Conservation (phyloP, 2,113 vertebrate species). For the Camarhynchus parvulus region DNA sequence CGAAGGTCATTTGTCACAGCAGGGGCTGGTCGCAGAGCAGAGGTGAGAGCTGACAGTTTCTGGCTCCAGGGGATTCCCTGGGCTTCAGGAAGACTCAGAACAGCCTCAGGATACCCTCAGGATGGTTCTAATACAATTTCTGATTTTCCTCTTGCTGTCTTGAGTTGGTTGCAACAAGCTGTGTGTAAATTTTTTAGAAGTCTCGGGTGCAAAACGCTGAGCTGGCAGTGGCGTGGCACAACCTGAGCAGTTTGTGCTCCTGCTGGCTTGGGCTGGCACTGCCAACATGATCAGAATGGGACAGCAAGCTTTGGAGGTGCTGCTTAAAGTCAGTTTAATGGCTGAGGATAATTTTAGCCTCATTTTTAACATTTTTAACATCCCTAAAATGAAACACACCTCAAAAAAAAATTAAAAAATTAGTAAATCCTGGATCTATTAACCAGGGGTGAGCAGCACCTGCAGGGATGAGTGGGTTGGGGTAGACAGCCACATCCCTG, state of each 20-base stretch:
- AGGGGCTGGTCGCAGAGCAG: background rate
- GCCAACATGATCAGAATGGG: accelerated
- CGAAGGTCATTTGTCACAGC: background rate
- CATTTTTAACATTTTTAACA: background rate
- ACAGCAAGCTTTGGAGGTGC: background rate
- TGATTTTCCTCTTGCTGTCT: background rate
- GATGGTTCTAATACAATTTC: background rate
- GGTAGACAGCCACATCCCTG: background rate
- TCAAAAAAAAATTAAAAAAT: no score
- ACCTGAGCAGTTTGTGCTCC: background rate
- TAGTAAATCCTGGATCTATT: background rate
- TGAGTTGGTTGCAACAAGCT: background rate
- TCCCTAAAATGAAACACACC: background rate
- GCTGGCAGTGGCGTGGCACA: background rate
- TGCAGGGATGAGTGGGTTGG: background rate
- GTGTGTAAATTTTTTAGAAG: background rate
- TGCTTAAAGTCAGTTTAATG: background rate
- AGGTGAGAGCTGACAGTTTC: constrained; percentile 25
- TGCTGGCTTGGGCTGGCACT: background rate
- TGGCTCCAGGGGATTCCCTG: constrained; percentile 20
- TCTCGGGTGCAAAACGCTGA: background rate
- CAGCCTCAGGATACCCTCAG: background rate
- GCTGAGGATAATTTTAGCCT: background rate
- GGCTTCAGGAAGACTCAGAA: constrained; percentile 16
- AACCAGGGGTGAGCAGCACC: background rate